Evolutionary conservation across 2,113 vertebrate species (phyloP), one percentile per base, ranked within the genome.

Genomic region (Neolamprologus tretocephalus): DNA sequence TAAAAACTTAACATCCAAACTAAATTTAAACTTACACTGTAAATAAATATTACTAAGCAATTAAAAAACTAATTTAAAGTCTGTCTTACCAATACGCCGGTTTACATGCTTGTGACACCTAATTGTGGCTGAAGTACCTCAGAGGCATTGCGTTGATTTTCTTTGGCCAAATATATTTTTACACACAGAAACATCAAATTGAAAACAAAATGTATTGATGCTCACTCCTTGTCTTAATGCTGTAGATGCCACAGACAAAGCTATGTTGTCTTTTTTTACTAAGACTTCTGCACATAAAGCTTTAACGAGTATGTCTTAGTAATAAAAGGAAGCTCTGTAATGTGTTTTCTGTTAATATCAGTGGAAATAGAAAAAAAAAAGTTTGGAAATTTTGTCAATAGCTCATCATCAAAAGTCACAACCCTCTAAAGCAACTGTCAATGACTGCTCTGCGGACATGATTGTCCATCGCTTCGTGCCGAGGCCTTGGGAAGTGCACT

Each of bases 401-500:
- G 92, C 91, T 89, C 85, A 71, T 87, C 37, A 33, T 83, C 54
- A 42, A 71, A 87, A 81, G 87, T 66, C 8, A 17, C 58, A 21
- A 17, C 85, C 83, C 85, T 88, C 47, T 89, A 82, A 83, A 90
- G 55, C 2, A 78, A 79, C 61, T 49, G 40, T 81, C 80, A 61
- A 55, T 4, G 88, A 91, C 85, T 57, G 61, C 49, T 19, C 37
- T 14, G 81, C 26, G 9, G 89, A 92, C 90, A 61, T 12, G 54
- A 80, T 47, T 68, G 84, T 7, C 61, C 53, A 23, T 26, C 31
- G 10, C 75, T 61, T 83, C 42, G 21, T 55, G 79, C 82, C 3
- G 35, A 83, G 81, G 86, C 90, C 90, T 86, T 86, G 57, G 83
- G 82, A 90, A 91, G 81, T 89, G 90, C 84, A 75, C 83, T 93